phyloP scores from a whole-genome alignment of 1,140 invertebrate genomes.

The Diprion similis region DNA sequence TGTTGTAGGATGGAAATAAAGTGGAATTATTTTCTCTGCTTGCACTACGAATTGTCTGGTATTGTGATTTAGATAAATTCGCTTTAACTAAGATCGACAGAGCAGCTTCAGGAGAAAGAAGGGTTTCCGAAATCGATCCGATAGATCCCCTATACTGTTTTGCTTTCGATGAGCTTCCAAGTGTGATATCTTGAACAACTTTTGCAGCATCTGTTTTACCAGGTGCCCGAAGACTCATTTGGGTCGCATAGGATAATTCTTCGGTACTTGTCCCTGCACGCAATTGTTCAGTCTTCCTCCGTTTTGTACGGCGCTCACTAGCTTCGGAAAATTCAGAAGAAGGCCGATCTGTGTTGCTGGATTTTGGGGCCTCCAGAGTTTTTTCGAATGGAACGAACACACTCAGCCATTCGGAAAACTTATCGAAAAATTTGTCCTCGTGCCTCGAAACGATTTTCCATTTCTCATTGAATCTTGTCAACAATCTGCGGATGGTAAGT shows the following conservation, averaged over 20 bases:
- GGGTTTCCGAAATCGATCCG: conserved; percentile 13
- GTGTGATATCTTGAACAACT: conserved; percentile 19
- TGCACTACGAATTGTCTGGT: conserved; percentile 14
- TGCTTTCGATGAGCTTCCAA: conserved; percentile 7
- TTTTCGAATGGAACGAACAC: not conserved
- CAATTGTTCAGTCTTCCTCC: not conserved
- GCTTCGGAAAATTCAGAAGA: not conserved
- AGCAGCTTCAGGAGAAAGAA: conserved; percentile 16
- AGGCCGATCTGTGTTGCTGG: not conserved
- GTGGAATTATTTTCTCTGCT: conserved; percentile 9
- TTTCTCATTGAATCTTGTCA: not conserved
- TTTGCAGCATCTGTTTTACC: conserved; percentile 15
- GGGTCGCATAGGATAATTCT: conserved; percentile 11
- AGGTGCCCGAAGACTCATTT: conserved; percentile 10
- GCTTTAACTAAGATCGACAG: conserved; percentile 17
- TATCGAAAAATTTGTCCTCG: not conserved
- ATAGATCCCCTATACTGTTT: conserved; percentile 17
- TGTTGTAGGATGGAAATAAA: conserved; percentile 15
- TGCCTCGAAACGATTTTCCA: conserved; percentile 1
- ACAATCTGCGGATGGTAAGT: not conserved
- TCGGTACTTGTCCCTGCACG: conserved; percentile 6
- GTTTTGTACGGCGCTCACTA: conserved; percentile 4
- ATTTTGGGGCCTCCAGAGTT: not conserved
- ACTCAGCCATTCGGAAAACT: not conserved
- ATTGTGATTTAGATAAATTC: conserved; percentile 16